A percentile compares a stretch with the other conserved stretches of the same genome.
These are phyloP conservation scores for Oncorhynchus kisutch DNA, from an alignment of 2,113 vertebrate species.

Conservation along the genomic window DNA sequence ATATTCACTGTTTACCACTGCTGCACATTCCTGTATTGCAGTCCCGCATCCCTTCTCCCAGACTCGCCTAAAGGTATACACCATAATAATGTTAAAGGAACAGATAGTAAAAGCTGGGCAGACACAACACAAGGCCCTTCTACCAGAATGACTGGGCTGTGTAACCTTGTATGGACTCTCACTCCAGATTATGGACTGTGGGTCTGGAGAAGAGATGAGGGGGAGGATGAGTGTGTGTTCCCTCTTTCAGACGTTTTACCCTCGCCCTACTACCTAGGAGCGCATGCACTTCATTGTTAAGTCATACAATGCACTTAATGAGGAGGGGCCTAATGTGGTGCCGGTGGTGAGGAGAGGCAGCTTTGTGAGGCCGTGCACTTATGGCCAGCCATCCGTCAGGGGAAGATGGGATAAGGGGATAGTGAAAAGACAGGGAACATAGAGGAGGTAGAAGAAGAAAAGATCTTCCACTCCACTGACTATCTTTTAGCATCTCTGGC, in stretches of 20 bases:
- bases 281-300: conserved; percentile 11
- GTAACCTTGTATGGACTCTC: neutral
- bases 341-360: neutral
- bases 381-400: neutral
- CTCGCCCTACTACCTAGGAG: neutral
- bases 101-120: conserved; percentile 53
- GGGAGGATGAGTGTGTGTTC: neutral
- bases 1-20: conserved; percentile 44
- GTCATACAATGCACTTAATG: conserved; percentile 6
- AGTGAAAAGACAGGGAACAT: neutral
- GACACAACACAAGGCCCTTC: conserved; percentile 43
- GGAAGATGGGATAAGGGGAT: neutral
- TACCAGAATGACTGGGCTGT: conserved; percentile 14
- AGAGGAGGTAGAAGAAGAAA: neutral
- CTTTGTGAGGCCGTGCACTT: conserved; percentile 1
- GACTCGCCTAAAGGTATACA: conserved; percentile 52
- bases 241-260: neutral
- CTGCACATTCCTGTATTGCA: conserved; percentile 45
- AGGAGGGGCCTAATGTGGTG: conserved; percentile 16
- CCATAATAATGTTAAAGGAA: conserved; percentile 62
- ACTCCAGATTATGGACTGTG: neutral
- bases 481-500: conserved; percentile 19
- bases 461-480: conserved; percentile 6
- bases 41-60: conserved; percentile 35
- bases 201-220: neutral